Percentiles rank a stretch among this genome's conserved stretches.
Evolutionary conservation across 2,113 vertebrate genomes (phyloP).

Genomic region (Conger conger): DNA sequence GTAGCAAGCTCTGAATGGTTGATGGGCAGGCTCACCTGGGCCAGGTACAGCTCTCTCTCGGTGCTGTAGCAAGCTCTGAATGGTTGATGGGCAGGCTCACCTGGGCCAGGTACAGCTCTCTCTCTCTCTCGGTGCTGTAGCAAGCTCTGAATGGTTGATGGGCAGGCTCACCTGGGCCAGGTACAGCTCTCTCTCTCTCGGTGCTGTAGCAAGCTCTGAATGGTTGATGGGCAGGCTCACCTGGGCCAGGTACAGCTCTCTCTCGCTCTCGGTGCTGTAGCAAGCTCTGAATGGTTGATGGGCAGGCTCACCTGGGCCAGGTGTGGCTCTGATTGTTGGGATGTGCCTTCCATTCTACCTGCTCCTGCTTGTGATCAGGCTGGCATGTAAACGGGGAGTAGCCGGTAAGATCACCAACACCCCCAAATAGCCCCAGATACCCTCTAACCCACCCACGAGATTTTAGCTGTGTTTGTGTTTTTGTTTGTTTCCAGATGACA

Average conservation of each 20-base stretch:
- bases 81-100: too few relatives aligned
- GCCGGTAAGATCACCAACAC: background rate
- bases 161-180: background rate
- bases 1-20: too few relatives aligned
- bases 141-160: too few relatives aligned
- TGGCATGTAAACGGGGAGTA: background rate
- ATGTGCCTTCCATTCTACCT: background rate
- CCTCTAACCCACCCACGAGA: too few relatives aligned
- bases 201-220: background rate
- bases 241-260: background rate
- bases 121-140: background rate
- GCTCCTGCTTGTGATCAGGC: background rate
- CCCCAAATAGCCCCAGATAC: too few relatives aligned
- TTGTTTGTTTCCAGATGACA: constrained; percentile 73
- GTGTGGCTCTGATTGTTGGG: background rate
- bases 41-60: background rate
- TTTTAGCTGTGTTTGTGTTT: constrained; percentile 46
- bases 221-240: too few relatives aligned
- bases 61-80: too few relatives aligned
- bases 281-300: too few relatives aligned
- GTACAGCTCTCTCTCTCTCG: background rate
- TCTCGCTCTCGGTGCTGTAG: background rate
- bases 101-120: background rate
- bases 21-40: too few relatives aligned
- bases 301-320: background rate